These are phyloP conservation scores for Oreohelix idahoensis DNA, from an alignment of 1,140 invertebrate genomes.

Conservation along the genomic window DNA sequence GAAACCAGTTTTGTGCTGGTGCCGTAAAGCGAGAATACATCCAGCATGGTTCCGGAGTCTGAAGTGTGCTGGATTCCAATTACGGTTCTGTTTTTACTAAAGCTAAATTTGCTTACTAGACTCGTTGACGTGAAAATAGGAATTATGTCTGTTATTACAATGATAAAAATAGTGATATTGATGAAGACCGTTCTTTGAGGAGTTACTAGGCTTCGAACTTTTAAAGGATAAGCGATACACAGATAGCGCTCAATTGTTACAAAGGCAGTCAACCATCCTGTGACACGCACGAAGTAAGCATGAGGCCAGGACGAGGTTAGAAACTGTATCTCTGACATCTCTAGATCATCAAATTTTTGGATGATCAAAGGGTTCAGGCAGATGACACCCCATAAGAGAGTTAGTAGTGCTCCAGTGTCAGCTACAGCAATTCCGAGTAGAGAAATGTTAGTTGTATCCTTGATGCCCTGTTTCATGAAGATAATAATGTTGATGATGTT, in stretches of 20 bases:
- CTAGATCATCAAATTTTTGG: background rate
- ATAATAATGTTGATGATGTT: too few species aligned
- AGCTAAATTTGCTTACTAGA: background rate
- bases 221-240: too few species aligned
- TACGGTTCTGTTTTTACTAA: background rate
- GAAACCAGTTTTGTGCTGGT: too few species aligned
- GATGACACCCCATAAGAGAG: conserved; percentile 9
- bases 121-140: background rate
- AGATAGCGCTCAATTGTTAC: too few species aligned
- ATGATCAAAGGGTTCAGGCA: conserved; percentile 11
- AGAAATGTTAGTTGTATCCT: too few species aligned
- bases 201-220: too few species aligned
- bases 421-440: too few species aligned
- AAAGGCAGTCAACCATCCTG: too few species aligned
- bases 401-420: background rate
- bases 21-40: background rate
- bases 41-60: too few species aligned
- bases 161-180: background rate
- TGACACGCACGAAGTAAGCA: background rate
- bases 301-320: conserved; percentile 9
- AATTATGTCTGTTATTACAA: background rate
- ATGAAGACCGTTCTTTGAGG: background rate
- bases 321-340: background rate
- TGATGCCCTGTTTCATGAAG: conserved; percentile 4
- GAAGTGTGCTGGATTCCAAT: background rate